Conservation (phyloP, 2,113 vertebrate species). For the Hoplias malabaricus region DNA sequence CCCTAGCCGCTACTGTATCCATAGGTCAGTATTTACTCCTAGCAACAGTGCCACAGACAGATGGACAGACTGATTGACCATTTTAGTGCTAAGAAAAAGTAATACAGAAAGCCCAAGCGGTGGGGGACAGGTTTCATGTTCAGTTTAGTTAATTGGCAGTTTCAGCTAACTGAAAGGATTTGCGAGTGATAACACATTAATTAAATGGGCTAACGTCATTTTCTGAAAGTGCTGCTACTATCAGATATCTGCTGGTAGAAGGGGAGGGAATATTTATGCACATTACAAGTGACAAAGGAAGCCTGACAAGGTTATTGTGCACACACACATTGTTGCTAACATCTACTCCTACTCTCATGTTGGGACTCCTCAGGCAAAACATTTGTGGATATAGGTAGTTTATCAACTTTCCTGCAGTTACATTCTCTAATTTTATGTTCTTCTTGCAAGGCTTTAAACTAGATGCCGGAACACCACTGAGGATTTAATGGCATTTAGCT, state of each 20-base stretch:
- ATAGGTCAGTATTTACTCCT: slow-evolving; percentile 24
- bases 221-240: background rate
- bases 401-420: no score
- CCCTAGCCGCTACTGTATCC: background rate
- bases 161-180: slow-evolving; percentile 2
- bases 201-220: slow-evolving; percentile 13
- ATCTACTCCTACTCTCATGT: background rate
- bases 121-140: background rate
- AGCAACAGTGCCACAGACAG: slow-evolving; percentile 1
- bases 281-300: no score
- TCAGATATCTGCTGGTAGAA: slow-evolving; percentile 23
- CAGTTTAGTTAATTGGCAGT: slow-evolving; percentile 12
- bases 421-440: no score
- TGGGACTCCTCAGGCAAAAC: no score
- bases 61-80: background rate
- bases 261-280: slow-evolving; percentile 5
- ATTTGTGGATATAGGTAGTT: no score
- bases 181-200: slow-evolving; percentile 14
- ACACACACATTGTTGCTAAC: background rate
- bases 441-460: no score
- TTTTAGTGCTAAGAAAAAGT: background rate
- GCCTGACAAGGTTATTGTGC: background rate
- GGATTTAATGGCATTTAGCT: no score
- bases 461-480: no score
- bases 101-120: background rate